A percentile compares a stretch with the other conserved stretches of the same genome.
Evolutionary conservation across 2,113 vertebrate species (phyloP).

Genomic region (Labrus mixtus): DNA sequence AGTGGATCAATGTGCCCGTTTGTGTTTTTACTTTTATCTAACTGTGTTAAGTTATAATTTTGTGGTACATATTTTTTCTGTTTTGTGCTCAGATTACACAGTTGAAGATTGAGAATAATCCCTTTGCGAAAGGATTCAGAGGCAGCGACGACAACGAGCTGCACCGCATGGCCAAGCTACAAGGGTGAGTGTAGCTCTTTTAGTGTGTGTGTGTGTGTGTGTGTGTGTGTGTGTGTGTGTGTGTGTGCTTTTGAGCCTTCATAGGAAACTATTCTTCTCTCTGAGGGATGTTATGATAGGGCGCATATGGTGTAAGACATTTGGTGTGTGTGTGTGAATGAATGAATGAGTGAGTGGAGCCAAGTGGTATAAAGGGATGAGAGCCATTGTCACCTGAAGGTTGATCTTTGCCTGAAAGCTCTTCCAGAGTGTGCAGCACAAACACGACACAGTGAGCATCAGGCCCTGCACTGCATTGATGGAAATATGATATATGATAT

Average conservation of each 20-base stretch:
- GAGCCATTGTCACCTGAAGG: slow-evolving; percentile 69
- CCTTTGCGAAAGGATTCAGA: slow-evolving; percentile 96
- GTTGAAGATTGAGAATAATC: slow-evolving; percentile 96
- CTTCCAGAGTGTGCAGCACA: slow-evolving; percentile 6
- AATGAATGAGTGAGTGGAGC: slow-evolving; percentile 6
- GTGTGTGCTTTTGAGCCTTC: slow-evolving; percentile 12
- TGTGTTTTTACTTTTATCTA: not conserved
- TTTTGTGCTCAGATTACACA: slow-evolving; percentile 88
- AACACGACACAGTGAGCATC: slow-evolving; percentile 14
- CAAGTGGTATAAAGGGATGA: slow-evolving; percentile 41
- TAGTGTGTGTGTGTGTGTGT: not conserved
- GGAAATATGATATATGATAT: slow-evolving; percentile 47
- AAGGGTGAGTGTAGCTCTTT: slow-evolving; percentile 85
- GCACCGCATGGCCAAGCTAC: slow-evolving; percentile 92
- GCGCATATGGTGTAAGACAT: slow-evolving; percentile 69
- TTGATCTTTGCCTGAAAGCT: slow-evolving; percentile 42
- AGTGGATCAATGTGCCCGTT: not conserved
- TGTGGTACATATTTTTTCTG: slow-evolving; percentile 2
- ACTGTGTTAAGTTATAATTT: not conserved
- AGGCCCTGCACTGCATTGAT: slow-evolving; percentile 6
- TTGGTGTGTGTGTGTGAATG: slow-evolving; percentile 15
- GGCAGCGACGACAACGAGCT: slow-evolving; percentile 94
- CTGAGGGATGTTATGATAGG: slow-evolving; percentile 64
- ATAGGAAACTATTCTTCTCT: slow-evolving; percentile 21
- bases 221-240: not conserved